Evolutionary conservation across 2,113 vertebrate genomes (phyloP).

Genomic region (Hypocryptadius cinnamomeus): DNA sequence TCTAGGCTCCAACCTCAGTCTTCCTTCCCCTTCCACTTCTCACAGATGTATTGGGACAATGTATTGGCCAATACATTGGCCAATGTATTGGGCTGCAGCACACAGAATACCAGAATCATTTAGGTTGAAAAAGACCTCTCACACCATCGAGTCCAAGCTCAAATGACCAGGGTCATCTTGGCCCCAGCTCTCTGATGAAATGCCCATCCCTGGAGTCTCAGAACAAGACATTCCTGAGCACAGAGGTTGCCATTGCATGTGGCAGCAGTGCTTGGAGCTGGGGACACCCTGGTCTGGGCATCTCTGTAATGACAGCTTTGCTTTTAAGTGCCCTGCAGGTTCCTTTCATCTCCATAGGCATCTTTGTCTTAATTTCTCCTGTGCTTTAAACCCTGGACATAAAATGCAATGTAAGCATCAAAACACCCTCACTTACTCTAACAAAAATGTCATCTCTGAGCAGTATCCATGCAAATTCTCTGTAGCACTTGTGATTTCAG

Average conservation of each 20-base stretch:
- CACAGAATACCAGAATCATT: background rate
- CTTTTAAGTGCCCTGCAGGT: background rate
- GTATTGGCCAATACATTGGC: too few relatives aligned
- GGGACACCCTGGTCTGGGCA: background rate
- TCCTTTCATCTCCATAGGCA: background rate
- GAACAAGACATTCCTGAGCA: background rate
- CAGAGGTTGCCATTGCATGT: background rate
- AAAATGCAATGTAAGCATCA: background rate
- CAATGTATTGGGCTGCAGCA: background rate
- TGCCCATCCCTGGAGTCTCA: background rate
- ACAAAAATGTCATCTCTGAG: background rate
- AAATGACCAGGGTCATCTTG: background rate
- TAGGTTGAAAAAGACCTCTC: background rate
- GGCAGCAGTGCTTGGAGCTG: background rate
- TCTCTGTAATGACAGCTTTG: background rate
- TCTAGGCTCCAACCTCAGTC: background rate
- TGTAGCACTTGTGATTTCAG: background rate
- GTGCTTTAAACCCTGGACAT: background rate
- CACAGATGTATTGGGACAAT: accelerated
- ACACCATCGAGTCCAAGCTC: background rate
- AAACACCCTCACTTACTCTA: background rate
- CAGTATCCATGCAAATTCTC: background rate
- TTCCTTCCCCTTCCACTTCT: background rate
- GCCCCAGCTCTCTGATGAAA: background rate
- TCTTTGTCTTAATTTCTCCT: background rate